Percentiles rank a stretch among this genome's conserved stretches.
phyloP scores from a whole-genome alignment of 2,113 vertebrate genomes.

The Tyrannus savana region DNA sequence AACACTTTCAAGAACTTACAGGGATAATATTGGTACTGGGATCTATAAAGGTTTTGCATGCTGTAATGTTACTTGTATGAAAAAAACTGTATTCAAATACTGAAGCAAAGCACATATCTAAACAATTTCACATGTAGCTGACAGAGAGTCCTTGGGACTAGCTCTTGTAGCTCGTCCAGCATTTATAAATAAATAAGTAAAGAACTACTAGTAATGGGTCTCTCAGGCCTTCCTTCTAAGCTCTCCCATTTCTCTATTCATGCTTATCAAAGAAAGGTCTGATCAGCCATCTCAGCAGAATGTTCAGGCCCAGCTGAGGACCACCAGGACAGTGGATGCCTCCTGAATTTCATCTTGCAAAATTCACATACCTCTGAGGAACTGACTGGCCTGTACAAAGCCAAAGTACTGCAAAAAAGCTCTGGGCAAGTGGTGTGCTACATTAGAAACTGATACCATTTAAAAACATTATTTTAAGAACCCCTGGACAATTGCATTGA shows the following conservation, averaged over 20 bases:
- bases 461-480: neutral
- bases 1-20: neutral
- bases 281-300: neutral
- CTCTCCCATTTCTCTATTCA: neutral
- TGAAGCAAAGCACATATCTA: neutral
- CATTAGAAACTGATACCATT: neutral
- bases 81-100: neutral
- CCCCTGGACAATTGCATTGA: neutral
- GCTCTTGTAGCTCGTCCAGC: neutral
- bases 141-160: neutral
- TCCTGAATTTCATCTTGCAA: neutral
- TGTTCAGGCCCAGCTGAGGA: neutral
- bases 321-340: neutral
- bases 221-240: neutral
- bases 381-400: neutral
- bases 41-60: neutral
- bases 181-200: neutral
- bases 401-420: neutral
- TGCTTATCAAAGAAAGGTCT: neutral
- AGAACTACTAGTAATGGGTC: neutral
- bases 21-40: neutral
- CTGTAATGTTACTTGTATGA: neutral
- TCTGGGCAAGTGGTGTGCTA: neutral
- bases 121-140: neutral
- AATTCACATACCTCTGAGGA: neutral